A percentile compares a stretch with the other conserved stretches of the same genome.
phyloP scores from a whole-genome alignment of 2,888 invertebrate genomes.

The Tiphia femorata region DNA sequence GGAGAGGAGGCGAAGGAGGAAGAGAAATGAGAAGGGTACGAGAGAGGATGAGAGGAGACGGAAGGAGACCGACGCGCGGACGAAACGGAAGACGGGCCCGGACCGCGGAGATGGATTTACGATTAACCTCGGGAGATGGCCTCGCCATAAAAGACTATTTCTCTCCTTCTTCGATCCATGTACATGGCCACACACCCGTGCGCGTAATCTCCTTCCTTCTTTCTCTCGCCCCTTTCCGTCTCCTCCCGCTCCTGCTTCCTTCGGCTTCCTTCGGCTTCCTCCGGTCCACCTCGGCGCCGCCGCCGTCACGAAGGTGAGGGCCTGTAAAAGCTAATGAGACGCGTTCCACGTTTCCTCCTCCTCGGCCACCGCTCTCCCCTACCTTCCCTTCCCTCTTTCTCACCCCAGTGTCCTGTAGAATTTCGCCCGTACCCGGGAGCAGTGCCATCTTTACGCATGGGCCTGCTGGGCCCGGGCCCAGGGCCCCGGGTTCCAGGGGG shows the following conservation, averaged over 20 bases:
- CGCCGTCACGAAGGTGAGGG: conserved; percentile 34
- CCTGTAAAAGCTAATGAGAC: conserved; percentile 45
- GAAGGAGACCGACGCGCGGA: conserved; percentile 4
- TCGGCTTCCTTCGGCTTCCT: too few species aligned
- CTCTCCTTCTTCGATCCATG: too few species aligned
- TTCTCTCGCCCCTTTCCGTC: too few species aligned
- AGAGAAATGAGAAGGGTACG: background rate
- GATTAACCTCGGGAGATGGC: conserved; percentile 36
- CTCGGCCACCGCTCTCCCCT: too few species aligned
- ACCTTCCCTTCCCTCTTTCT: background rate
- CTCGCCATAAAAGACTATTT: conserved; percentile 28
- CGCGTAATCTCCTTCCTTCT: too few species aligned
- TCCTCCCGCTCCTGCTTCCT: too few species aligned
- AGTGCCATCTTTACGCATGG: background rate
- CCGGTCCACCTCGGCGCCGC: too few species aligned
- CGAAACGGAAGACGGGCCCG: conserved; percentile 17
- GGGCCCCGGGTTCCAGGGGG: too few species aligned
- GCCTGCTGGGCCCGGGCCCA: too few species aligned
- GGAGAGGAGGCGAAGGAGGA: background rate
- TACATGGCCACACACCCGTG: too few species aligned
- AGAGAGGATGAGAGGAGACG: conserved; percentile 9
- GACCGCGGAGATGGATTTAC: conserved; percentile 36
- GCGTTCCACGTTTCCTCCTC: conserved; percentile 20
- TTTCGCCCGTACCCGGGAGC: too few species aligned
- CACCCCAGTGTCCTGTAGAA: too few species aligned